Base-by-base conservation (phyloP, 2,888 invertebrate species). In the Blomia tropicalis region DNA sequence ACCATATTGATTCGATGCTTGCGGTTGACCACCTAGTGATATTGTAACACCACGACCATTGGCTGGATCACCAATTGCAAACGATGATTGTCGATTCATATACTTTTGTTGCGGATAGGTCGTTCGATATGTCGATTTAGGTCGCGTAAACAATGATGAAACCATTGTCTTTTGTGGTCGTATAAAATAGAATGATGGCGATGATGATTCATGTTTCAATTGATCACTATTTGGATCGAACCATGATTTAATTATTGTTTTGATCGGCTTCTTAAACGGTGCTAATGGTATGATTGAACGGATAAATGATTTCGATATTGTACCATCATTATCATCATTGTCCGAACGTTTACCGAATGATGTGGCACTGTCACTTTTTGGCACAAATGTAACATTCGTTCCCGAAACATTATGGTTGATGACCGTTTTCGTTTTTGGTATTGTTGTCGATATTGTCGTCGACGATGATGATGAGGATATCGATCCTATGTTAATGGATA, bases 31-130 rank as follows among this genome's bases (percentile, higher is more conserved):
- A 14, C 43, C 58, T 27, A 62, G 17, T 56, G 43, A 36, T 25
- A 62, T 29, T 27, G 62, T 62, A 2, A 62, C 4, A 19, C 62
- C 62, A 11, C 62, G 36, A 11, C 62, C 62, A 62, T 62, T 62
- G 1, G 22, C 56, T 1, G 56, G 43, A 47, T 62, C 62, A 2
- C 62, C 62, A 17, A 62, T 56, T n/a, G 56, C 25, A 31, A 56
- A 56, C 19, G 51, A 7, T 7, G 51, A 47, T 19, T 22, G 22
- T 11, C 51, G 51, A n/a, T n/a, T 47, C 7, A 19, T 47, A n/a
- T 47, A 47, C 51, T 22, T 22, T 41, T 41, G 41, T 7, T 19
- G 11, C 27, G 22, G 51, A 25, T 22, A 47, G n/a, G 41, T 14
- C 7, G 23, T 14, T 19, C 51, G 51, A n/a, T 47, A 47, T 27